Evolutionary conservation across 2,113 vertebrate species (phyloP), one percentile per base, ranked within the genome.

Genomic region (Vimba vimba): DNA sequence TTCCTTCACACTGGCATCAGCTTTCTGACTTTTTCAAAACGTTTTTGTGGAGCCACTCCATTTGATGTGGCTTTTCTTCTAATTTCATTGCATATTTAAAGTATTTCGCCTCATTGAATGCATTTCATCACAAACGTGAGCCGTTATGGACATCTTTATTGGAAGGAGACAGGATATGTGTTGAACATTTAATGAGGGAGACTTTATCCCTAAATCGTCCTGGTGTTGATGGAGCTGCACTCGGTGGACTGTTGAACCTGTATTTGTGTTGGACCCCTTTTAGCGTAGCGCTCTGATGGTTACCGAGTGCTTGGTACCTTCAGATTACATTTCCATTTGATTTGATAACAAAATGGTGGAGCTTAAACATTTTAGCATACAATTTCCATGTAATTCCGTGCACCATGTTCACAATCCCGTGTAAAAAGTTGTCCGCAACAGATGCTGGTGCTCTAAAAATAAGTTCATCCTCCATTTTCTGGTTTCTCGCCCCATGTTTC

Each of bases 191-290:
- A n/a, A 52, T 36, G 43, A 69, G 45, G 12, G 43, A 33, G 80
- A 36, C 19, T 12, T 8, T 12, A 30, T 82, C 64, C 64, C 45
- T 69, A 52, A 79, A 74, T 59, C 17, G 2, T 59, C 25, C 15
- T 81, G 43, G 71, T 68, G 84, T 71, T 79, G 82, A 60, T 79
- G 59, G 86, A 85, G 59, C 66, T 45, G 19, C 81, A 57, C 52
- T 52, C 9, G 33, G 77, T 79, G 64, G 30, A 82, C 80, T 87
- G 68, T 88, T 68, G 74, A 88, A 77, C 79, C 73, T 82, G 78
- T 89, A 57, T 86, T 84, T 87, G 79, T 90, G 71, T 76, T 80
- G 76, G 83, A 87, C 23, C 69, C 79, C 39, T 15, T 83, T 69
- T 66, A 64, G 82, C 71, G 33, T 81, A 64, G 39, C 47, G 27